A percentile compares a stretch with the other conserved stretches of the same genome.
These are phyloP conservation scores for Amazona finschi DNA, from an alignment of 2,797 vertebrate species.

Conservation along the genomic window DNA sequence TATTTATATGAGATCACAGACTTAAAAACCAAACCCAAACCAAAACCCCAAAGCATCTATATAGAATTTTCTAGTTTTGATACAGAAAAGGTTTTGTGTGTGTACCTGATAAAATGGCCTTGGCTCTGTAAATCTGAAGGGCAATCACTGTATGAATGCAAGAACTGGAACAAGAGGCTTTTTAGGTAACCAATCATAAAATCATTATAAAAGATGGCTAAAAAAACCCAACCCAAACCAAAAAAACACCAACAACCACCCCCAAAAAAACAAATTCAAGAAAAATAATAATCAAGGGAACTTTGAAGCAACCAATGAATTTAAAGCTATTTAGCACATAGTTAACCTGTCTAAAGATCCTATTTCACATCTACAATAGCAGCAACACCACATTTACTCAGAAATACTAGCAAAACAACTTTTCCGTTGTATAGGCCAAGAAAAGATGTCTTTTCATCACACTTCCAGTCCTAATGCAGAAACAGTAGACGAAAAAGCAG, in stretches of 20 bases:
- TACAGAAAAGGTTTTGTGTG: background rate
- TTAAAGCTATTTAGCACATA: background rate
- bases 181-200: background rate
- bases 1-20: background rate
- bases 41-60: background rate
- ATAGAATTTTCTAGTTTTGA: background rate
- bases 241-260: background rate
- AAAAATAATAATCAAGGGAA: background rate
- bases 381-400: background rate
- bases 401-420: background rate
- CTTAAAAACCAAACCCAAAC: background rate
- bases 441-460: background rate
- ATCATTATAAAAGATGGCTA: background rate
- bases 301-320: background rate
- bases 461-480: background rate
- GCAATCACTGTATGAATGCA: background rate
- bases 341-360: background rate
- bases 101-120: background rate
- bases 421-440: background rate
- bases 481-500: background rate
- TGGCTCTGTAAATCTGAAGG: background rate
- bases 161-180: background rate
- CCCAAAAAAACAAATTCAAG: background rate
- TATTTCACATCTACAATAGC: background rate
- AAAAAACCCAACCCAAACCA: background rate